phyloP scores from a whole-genome alignment of 2,888 invertebrate genomes.

The Congeria kusceri region DNA sequence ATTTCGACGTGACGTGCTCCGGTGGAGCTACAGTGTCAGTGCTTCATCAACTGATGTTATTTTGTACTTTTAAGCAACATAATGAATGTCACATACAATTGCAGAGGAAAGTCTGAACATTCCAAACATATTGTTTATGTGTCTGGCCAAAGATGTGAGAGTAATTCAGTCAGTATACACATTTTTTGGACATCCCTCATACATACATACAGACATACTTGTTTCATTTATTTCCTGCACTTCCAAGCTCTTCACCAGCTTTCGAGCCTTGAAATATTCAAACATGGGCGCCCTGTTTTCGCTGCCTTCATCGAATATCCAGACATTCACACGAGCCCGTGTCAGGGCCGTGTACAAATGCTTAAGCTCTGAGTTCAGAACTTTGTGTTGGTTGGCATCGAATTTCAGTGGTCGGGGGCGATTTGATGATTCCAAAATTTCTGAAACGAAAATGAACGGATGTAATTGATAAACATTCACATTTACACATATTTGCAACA shows the following conservation, averaged over 20 bases:
- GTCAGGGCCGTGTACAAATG: constrained; percentile 82
- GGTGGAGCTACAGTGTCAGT: too few species aligned
- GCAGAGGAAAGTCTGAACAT: too few species aligned
- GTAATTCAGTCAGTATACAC: too few species aligned
- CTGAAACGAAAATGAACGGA: constrained; percentile 54
- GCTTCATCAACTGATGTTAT: too few species aligned
- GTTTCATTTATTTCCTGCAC: constrained; percentile 53
- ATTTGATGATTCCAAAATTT: constrained; percentile 61
- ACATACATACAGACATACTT: constrained; percentile 29
- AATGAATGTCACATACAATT: too few species aligned
- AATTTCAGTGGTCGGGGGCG: constrained; percentile 77
- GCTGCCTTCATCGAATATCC: constrained; percentile 81
- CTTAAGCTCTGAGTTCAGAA: constrained; percentile 81
- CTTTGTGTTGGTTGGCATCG: constrained; percentile 79
- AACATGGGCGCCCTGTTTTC: constrained; percentile 80
- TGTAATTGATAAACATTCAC: too few species aligned
- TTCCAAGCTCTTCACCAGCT: constrained; percentile 66
- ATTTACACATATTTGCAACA: too few species aligned
- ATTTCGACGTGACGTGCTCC: too few species aligned
- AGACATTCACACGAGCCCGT: constrained; percentile 80
- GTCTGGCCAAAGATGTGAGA: too few species aligned
- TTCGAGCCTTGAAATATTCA: constrained; percentile 78
- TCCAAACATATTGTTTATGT: too few species aligned
- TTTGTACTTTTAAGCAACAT: too few species aligned
- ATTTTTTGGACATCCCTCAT: not conserved